Base-by-base conservation (phyloP, 2,888 invertebrate species). In the Caenorhabditis panamensis region DNA sequence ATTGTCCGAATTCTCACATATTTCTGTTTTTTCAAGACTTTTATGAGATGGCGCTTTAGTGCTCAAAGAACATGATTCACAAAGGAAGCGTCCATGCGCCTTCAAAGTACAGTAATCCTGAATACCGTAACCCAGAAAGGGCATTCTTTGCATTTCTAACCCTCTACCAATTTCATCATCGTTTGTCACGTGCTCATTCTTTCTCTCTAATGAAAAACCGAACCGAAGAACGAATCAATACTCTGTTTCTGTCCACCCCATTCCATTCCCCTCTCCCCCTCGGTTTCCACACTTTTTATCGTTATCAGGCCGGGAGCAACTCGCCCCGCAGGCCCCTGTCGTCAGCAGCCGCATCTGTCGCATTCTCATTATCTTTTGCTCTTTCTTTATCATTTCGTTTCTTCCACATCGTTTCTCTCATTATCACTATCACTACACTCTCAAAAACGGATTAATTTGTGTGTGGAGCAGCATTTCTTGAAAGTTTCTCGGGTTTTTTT, bases 221-320 rank as follows among this genome's bases (percentile, higher is more conserved):
- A 37, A 22, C 41, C 36, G 22, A 31, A 31, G 31, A 31, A 31
- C 31, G 31, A 18, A 1, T 49, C 63, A 16, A 63, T 51, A 61
- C n/a, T 44, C n/a, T 26, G 13, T 53, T 53, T 18, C 63, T 58
- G 13, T 49, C 22, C 22, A 13, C 24, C 18, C 31, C 31, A n/a
- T 59, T 41, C 26, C 58, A 41, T 41, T 41, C 9, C n/a, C n/a
- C n/a, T n/a, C n/a, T n/a, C n/a, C n/a, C n/a, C n/a, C n/a, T n/a
- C n/a, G n/a, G n/a, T n/a, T n/a, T n/a, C n/a, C n/a, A n/a, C n/a
- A n/a, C 9, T 41, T 49, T 53, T 20, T 18, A 9, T 44, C 56
- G 56, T 61, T 69, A 69, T 69, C 69, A 68, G 58, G 59, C 37
- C 61, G 44, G 71, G 71, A 62, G 71, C 54, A 62, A 22, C 61